Base-by-base conservation (phyloP, 2,888 invertebrate species). In the Hypselothyrea guttata region DNA sequence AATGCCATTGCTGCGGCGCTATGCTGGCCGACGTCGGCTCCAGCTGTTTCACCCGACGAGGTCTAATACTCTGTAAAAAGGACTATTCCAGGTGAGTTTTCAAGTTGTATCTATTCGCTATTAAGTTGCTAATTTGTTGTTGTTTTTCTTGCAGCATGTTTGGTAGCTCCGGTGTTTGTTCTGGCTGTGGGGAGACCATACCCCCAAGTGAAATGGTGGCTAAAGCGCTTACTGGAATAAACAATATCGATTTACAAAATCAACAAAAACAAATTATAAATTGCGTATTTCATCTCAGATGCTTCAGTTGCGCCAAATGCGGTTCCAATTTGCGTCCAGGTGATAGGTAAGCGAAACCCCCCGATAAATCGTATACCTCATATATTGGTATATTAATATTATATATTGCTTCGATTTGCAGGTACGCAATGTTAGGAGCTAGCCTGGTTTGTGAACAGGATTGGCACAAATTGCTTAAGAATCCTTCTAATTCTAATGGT, bases 271-370 rank as follows among this genome's bases (percentile, higher is more conserved):
- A 84, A 77, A 84, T 84, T 65, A 71, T 86, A 42, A 84, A 84
- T 65, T 85, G 82, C 54, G 84, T 84, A 69, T 84, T 86, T 93
- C 98, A 98, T 92, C 93, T 97, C 91, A 97, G 97, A 92, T 98
- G 97, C 92, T 98, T 98, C 92, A 94, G 95, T 84, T 98, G 98
- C 93, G 96, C 95, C 91, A 97, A 97, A 91, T 98, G 98, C 91
- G 94, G 95, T 86, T 93, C 94, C 87, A 95, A 94, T 91, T 94
- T 98, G 87, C 94, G 95, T 91, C 94, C 96, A 86, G 98, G 98
- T 86, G 97, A 98, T 93, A 94, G 96, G 93, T 94, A 89, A 90
- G 90, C 27, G 4, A 7, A 2, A n/a, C 13, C 18, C 27, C 0
- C 9, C 4, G 7, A 18, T 30, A 7, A 2, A 22, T 22, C 22